A percentile compares a stretch with the other conserved stretches of the same genome.
These are phyloP conservation scores for Stramonita haemastoma DNA, from an alignment of 2,888 invertebrate species.

Conservation along the genomic window DNA sequence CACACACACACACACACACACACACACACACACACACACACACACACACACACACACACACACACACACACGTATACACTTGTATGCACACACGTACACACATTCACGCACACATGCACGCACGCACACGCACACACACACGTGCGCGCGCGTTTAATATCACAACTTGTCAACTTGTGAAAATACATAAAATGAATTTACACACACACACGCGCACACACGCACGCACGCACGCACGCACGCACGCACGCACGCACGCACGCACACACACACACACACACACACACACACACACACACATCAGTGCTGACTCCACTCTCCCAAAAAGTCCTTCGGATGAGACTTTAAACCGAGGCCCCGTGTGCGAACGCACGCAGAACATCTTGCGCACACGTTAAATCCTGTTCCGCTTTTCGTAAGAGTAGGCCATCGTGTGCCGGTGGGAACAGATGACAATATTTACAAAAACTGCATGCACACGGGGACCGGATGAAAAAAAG, in stretches of 20 bases:
- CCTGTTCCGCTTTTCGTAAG: too few relatives aligned
- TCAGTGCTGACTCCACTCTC: too few relatives aligned
- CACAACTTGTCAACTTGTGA: too few relatives aligned
- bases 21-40: background rate
- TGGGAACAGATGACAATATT: too few relatives aligned
- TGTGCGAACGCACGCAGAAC: too few relatives aligned
- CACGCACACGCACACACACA: background rate
- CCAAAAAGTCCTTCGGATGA: too few relatives aligned
- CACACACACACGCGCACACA: background rate
- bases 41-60: constrained; percentile 19
- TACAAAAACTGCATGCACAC: too few relatives aligned
- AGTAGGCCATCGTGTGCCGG: too few relatives aligned
- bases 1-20: constrained; percentile 17
- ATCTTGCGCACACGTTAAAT: too few relatives aligned
- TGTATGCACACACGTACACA: background rate
- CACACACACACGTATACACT: constrained; percentile 6
- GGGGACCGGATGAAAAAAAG: background rate
- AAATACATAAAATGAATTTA: too few relatives aligned
- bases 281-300: constrained; percentile 7
- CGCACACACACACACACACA: constrained; percentile 5
- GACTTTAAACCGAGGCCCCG: too few relatives aligned
- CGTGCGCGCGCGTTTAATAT: background rate
- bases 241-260: background rate
- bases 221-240: background rate
- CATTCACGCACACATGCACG: background rate